Evolutionary conservation across 2,113 vertebrate species (phyloP), one percentile per base, ranked within the genome.

Genomic region (Acanthisitta chloris): DNA sequence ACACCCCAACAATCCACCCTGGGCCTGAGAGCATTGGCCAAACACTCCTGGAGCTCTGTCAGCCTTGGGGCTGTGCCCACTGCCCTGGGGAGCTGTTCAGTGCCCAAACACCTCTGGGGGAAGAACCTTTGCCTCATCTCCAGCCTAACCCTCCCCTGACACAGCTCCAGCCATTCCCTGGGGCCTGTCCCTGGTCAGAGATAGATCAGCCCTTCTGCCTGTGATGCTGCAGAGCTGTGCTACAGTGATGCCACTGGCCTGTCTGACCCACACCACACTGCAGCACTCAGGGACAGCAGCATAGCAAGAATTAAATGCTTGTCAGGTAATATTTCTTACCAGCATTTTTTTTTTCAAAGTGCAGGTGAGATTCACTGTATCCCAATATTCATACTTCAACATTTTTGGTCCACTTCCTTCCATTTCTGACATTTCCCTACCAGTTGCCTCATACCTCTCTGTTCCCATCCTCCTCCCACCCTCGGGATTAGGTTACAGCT

Each of bases 201-300:
- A n/a, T 29, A 6, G 64, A 19, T 25, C 6, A 0, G 48, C 43
- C 6, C 85, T 42, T 31, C 52, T 78, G 51, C 20, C 20, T 28
- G 4, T 18, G 31, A 7, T 3, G 11, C 3, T 25, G 7, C 54
- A 52, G 36, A 69, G 65, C 0, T 34, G 17, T 24, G 33, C 49
- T 4, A 12, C 33, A 34, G 7, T 0, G 0, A 71, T 4, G 17
- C 51, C 57, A 6, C 12, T 31, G 64, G 19, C 36, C n/a, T 11
- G 17, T 31, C n/a, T 20, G 43, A 29, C 31, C 46, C 10, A 4
- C 28, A 3, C 13, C 11, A 14, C 6, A 20, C 9, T 33, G 24
- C 46, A 42, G 65, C 14, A 6, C 40, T 10, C 36, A 33, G 28
- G 7, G 8, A 21, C 42, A 51, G 54, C 48, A 76, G 66, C 90